Evolutionary conservation across 2,888 invertebrate species (phyloP).

Genomic region (Polietes domitor): DNA sequence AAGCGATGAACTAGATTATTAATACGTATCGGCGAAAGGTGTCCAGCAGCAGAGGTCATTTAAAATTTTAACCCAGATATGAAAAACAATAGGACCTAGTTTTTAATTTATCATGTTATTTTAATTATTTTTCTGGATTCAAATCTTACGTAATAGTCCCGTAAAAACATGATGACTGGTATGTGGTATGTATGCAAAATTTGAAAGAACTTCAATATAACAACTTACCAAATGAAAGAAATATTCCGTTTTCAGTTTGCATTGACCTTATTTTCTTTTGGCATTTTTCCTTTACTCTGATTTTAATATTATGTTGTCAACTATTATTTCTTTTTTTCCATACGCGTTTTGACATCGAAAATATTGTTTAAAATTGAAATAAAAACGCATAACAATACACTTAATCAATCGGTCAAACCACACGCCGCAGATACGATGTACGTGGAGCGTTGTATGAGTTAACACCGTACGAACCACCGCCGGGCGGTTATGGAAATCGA

Average conservation of each 20-base stretch:
- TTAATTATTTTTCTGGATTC: not conserved
- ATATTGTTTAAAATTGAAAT: slow-evolving; percentile 23
- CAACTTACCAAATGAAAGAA: not conserved
- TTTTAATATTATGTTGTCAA: slow-evolving; percentile 67
- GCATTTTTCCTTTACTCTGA: slow-evolving; percentile 48
- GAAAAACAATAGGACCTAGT: not conserved
- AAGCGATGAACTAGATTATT: too few species aligned
- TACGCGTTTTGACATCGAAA: slow-evolving; percentile 58
- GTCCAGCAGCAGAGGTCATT: not conserved
- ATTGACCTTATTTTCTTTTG: slow-evolving; percentile 31
- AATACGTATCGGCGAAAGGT: not conserved
- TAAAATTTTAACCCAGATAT: not conserved
- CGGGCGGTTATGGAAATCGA: slow-evolving; percentile 85
- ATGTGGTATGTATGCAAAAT: slow-evolving; percentile 14
- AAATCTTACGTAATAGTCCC: not conserved
- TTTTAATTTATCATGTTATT: not conserved
- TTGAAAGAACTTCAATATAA: not conserved
- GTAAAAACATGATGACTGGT: not conserved
- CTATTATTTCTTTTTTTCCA: slow-evolving; percentile 69
- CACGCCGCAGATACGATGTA: slow-evolving; percentile 91
- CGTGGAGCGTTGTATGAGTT: slow-evolving; percentile 95
- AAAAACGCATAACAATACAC: slow-evolving; percentile 38
- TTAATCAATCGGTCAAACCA: not conserved
- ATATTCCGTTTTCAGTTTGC: not conserved
- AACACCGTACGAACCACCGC: slow-evolving; percentile 88